A percentile compares a stretch with the other conserved stretches of the same genome.
Evolutionary conservation across 2,797 vertebrate species (phyloP).

Genomic region (Pelochelys cantorii): DNA sequence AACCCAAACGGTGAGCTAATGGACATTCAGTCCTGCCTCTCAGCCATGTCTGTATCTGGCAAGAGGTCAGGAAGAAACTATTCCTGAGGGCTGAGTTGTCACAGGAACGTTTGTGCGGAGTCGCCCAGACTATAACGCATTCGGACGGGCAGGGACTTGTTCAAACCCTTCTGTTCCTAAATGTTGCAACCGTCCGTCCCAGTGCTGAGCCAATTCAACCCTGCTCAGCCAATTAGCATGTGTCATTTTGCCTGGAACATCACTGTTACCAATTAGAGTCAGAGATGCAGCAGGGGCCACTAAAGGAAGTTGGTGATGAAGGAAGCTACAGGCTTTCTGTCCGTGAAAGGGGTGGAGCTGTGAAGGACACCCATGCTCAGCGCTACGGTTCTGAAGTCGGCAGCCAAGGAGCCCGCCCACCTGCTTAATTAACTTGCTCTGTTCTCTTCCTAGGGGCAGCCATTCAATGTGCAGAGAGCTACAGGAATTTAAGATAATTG

Average conservation of each 20-base stretch:
- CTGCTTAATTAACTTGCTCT: not conserved
- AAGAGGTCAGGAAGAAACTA: not conserved
- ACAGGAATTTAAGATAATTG: not conserved
- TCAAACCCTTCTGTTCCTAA: not conserved
- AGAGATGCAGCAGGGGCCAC: not conserved
- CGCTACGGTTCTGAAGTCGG: too few relatives aligned
- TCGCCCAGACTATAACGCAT: not conserved
- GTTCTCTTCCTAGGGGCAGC: not conserved
- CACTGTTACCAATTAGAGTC: not conserved
- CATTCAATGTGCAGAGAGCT: not conserved
- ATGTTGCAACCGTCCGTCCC: not conserved
- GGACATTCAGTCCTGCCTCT: not conserved
- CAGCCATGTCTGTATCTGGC: not conserved
- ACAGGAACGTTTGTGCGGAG: not conserved
- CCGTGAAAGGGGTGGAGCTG: rapidly evolving
- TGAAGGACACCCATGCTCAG: not conserved
- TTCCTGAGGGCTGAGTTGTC: not conserved
- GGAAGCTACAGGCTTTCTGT: not conserved
- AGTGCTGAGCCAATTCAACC: not conserved
- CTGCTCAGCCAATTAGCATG: not conserved
- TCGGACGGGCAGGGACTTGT: not conserved
- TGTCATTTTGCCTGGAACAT: not conserved
- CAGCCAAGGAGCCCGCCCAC: not conserved
- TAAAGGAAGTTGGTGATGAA: not conserved
- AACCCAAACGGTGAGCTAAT: not conserved